A percentile compares a stretch with the other conserved stretches of the same genome.
Conservation (phyloP, 2,888 invertebrate genomes). For the Acanthacorydalis orientalis region DNA sequence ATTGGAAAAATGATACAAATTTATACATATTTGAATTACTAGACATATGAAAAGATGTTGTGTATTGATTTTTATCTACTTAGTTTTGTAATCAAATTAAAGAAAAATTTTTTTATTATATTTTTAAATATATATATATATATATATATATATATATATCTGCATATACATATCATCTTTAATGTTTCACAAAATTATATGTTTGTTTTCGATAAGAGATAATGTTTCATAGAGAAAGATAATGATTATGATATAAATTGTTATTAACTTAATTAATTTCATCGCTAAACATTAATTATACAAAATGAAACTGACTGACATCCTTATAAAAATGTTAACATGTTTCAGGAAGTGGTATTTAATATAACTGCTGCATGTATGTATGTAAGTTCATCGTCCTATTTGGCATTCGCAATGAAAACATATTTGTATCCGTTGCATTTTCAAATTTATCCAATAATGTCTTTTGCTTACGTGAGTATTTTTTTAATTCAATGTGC, state of each 20-base stretch:
- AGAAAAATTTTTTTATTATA: no score
- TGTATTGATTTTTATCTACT: no score
- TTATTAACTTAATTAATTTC: background rate
- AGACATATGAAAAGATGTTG: no score
- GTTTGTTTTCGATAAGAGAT: no score
- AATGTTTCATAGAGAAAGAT: no score
- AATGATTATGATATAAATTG: background rate
- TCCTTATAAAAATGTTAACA: constrained; percentile 8
- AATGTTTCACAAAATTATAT: no score
- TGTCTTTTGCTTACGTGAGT: constrained; percentile 78
- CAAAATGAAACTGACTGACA: constrained; percentile 4
- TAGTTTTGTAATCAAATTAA: no score
- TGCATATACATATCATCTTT: no score
- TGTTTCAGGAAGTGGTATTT: constrained; percentile 60
- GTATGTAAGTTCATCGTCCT: constrained; percentile 63
- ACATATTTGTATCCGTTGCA: constrained; percentile 58
- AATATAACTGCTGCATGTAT: constrained; percentile 60
- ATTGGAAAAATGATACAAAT: no score
- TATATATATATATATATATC: no score
- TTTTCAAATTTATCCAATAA: constrained; percentile 70
- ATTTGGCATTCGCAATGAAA: constrained; percentile 63
- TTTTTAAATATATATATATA: no score
- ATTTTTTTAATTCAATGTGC: background rate
- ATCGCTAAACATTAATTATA: background rate
- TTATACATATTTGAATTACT: no score